Evolutionary conservation across 2,113 vertebrate genomes (phyloP).

Genomic region (Microcebus jonahi): DNA sequence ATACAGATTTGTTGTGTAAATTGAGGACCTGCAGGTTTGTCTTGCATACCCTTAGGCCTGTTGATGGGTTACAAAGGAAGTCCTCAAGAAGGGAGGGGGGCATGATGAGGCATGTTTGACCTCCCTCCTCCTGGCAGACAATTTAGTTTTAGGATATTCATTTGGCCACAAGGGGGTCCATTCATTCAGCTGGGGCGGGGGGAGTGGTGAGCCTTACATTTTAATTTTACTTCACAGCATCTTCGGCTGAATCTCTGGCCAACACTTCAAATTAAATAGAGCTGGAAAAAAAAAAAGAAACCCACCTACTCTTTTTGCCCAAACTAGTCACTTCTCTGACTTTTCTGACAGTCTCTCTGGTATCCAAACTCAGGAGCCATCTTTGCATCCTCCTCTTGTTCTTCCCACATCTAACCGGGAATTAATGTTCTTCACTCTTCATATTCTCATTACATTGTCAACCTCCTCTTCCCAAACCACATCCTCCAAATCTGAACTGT

Average conservation of each 20-base stretch:
- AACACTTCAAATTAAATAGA: neutral
- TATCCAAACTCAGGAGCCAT: neutral
- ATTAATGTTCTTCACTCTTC: neutral
- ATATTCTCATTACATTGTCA: neutral
- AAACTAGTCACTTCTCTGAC: neutral
- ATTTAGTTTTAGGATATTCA: too few relatives aligned
- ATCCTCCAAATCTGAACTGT: neutral
- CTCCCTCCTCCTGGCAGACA: too few relatives aligned
- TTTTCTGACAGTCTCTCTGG: neutral
- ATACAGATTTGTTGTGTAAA: too few relatives aligned
- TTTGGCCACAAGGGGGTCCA: too few relatives aligned
- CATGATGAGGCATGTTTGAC: too few relatives aligned
- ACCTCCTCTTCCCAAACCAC: neutral
- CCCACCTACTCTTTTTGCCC: neutral
- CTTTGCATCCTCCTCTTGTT: neutral
- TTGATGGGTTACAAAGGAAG: too few relatives aligned
- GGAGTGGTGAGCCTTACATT: too few relatives aligned
- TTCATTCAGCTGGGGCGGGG: too few relatives aligned
- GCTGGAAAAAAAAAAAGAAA: neutral
- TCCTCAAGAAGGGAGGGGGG: too few relatives aligned
- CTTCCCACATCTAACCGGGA: neutral
- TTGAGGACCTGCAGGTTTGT: too few relatives aligned
- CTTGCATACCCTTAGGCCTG: too few relatives aligned
- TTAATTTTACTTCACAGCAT: neutral
- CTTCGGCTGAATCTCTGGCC: neutral